These are phyloP conservation scores for Maccullochella peelii DNA, from an alignment of 2,113 vertebrate species.

Conservation along the genomic window DNA sequence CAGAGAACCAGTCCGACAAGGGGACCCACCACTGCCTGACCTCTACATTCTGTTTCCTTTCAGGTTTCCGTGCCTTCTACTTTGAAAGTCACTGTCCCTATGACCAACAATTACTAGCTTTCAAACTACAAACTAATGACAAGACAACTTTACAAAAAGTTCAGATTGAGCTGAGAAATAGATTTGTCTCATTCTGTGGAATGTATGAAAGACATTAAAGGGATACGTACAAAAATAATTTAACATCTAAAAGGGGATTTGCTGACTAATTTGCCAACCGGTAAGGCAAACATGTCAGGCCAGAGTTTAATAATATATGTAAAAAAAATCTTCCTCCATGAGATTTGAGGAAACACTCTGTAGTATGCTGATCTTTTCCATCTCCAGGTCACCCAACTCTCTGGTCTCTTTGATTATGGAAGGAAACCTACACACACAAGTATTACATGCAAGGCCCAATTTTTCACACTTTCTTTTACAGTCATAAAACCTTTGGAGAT, in stretches of 20 bases:
- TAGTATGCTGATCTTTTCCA: neutral
- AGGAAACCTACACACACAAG: no score
- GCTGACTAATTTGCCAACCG: neutral
- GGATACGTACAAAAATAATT: neutral
- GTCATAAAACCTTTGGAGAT: neutral
- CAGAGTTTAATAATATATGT: neutral
- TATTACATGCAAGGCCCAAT: neutral
- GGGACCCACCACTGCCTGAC: neutral
- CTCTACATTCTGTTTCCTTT: neutral
- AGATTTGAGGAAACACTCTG: no score
- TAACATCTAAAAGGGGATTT: neutral
- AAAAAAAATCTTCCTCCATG: no score
- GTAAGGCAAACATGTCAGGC: neutral
- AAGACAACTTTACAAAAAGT: neutral
- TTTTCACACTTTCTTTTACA: neutral
- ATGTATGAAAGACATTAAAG: neutral
- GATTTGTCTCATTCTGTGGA: neutral
- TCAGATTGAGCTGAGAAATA: neutral
- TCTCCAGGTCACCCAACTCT: neutral
- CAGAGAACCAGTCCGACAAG: neutral
- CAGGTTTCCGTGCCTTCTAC: neutral
- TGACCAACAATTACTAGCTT: neutral
- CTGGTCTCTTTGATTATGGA: neutral
- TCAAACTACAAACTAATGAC: neutral
- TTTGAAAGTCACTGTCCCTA: neutral